Conservation (phyloP, 2,113 vertebrate genomes). For the Callorhinus ursinus region DNA sequence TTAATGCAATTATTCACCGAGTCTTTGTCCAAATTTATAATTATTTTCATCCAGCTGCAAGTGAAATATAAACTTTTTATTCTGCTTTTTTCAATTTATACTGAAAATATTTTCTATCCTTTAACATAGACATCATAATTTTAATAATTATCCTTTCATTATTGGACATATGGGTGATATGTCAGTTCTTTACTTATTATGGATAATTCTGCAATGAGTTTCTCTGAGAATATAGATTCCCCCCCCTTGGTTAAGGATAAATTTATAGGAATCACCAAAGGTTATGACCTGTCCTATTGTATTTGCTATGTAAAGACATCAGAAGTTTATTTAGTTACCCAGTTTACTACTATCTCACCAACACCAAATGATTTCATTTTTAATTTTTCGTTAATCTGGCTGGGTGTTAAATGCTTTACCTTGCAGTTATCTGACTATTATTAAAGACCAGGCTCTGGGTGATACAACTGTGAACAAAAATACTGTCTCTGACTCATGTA, state of each 20-base stretch:
- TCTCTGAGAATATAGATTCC: background rate
- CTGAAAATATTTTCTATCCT: conserved; percentile 46
- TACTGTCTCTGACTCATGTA: background rate
- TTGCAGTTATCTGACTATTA: background rate
- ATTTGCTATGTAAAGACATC: background rate
- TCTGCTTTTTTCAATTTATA: conserved; percentile 6
- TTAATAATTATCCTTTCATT: background rate
- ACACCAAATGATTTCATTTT: conserved; percentile 3
- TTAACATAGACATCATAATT: background rate
- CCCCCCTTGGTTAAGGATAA: background rate
- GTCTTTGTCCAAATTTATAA: conserved; percentile 32
- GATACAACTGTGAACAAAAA: conserved; percentile 33
- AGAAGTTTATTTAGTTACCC: background rate
- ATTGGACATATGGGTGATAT: background rate
- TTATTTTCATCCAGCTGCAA: conserved; percentile 17
- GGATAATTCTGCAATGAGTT: conserved; percentile 4
- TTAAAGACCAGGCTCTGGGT: background rate
- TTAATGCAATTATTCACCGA: background rate
- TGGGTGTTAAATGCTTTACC: background rate
- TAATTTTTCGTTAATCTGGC: background rate
- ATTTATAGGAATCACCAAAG: background rate
- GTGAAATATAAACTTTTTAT: background rate
- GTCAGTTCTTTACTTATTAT: background rate
- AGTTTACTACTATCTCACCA: conserved; percentile 23
- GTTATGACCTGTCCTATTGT: background rate